Percentiles rank a stretch among this genome's conserved stretches.
These are phyloP conservation scores for Hyperopisus bebe DNA, from an alignment of 2,113 vertebrate genomes.

Conservation along the genomic window DNA sequence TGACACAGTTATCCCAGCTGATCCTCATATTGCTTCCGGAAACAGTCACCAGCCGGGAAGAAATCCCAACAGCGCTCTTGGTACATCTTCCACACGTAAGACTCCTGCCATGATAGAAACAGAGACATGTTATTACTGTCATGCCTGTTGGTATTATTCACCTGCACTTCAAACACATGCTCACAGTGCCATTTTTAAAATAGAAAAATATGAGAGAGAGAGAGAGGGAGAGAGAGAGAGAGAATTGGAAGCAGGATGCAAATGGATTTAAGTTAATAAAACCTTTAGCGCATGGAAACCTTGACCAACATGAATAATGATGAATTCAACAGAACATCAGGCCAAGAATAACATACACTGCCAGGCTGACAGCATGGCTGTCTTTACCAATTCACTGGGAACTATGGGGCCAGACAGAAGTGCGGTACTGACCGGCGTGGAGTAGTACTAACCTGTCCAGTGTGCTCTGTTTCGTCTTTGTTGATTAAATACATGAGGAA, in stretches of 20 bases:
- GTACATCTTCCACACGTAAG: conserved; percentile 93
- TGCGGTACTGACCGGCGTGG: background rate
- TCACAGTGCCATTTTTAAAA: background rate
- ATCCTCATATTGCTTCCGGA: conserved; percentile 89
- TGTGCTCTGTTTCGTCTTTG: conserved; percentile 90
- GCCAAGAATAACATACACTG: background rate
- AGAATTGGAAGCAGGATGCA: background rate
- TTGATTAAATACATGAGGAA: conserved; percentile 94
- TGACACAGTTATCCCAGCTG: conserved; percentile 69
- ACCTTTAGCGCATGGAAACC: background rate
- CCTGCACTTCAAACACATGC: background rate
- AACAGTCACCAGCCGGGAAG: conserved; percentile 87
- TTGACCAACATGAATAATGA: background rate
- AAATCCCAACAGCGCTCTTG: conserved; percentile 89
- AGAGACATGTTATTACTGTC: background rate
- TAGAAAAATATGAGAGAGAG: background rate
- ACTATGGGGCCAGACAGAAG: background rate
- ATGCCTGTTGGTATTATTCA: background rate
- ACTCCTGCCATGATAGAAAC: conserved; percentile 61
- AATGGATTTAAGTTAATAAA: background rate
- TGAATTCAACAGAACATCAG: background rate
- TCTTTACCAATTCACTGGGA: background rate
- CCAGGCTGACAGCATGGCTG: background rate
- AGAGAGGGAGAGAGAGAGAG: background rate
- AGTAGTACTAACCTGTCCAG: conserved; percentile 73